Evolutionary conservation across 2,888 invertebrate genomes (phyloP).

Genomic region (Penaeus monodon): DNA sequence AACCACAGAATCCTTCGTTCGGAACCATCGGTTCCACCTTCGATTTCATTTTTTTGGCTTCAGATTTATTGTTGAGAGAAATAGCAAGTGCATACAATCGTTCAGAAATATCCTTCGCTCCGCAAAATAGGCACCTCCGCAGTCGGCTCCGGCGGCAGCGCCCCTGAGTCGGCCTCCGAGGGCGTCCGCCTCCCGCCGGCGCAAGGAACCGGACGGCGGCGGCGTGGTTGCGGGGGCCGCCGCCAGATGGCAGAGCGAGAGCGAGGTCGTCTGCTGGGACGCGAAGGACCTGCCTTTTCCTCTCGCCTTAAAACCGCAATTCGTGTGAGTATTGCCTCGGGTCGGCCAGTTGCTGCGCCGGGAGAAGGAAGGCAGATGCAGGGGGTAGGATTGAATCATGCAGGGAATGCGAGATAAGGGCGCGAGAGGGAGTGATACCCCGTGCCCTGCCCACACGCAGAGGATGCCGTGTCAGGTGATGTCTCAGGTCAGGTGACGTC

Average conservation of each 20-base stretch:
- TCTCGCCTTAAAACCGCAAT: slow-evolving; percentile 20
- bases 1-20: slow-evolving; percentile 21
- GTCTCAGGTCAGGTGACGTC: slow-evolving; percentile 26
- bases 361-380: background rate
- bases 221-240: background rate
- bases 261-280: slow-evolving; percentile 46
- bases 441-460: too few species aligned
- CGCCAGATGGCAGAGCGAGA: slow-evolving; percentile 39
- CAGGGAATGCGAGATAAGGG: background rate
- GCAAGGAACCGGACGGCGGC: background rate
- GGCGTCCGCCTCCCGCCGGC: too few species aligned
- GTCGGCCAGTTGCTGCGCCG: background rate
- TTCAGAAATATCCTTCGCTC: too few species aligned
- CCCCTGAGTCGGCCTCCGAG: background rate
- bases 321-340: slow-evolving; percentile 42
- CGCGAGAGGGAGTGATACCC: background rate
- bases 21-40: too few species aligned
- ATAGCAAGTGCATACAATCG: too few species aligned
- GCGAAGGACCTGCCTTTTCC: slow-evolving; percentile 33
- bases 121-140: too few species aligned
- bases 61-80: too few species aligned
- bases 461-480: slow-evolving; percentile 1
- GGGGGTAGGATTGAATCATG: background rate
- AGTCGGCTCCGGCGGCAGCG: too few species aligned
- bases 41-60: too few species aligned